Evolutionary conservation across 2,888 invertebrate species (phyloP), one percentile per base, ranked within the genome.

Genomic region (Atrina japonica): DNA sequence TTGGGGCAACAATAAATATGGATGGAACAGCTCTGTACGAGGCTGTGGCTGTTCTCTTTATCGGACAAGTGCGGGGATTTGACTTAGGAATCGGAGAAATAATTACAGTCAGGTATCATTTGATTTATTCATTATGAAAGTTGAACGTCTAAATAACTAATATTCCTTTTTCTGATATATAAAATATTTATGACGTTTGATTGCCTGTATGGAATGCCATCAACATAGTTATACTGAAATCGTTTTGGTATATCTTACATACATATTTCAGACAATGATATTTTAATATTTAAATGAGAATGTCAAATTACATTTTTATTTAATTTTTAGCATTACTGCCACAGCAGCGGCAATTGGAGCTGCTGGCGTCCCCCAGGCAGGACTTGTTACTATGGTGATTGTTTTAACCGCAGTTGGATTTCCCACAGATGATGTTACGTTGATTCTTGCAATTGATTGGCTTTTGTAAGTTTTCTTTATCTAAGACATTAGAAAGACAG

Each of bases 1-100:
- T 99, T 76, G 98, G 98, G 14, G 97, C 98, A 16, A 97, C 98
- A 35, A 97, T 98, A 90, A 98, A 98, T 92, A 97, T 98, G 98
- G 97, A 98, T 89, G 96, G 96, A n/a, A 97, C 98, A 0, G 98
- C 98, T 0, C 92, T 99, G 40, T 99, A 99, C 89, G 98, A 99
- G 90, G 98, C 98, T 0, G 97, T 99, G 5, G 99, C 98, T 0
- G 98, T 98, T 49, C 95, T 99, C 81, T 99, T 98, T 89, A 98
- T 99, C 77, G 97, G 98, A 16, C 99, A 99, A 91, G 93, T 97
- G 77, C 93, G 96, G 85, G 94, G 94, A 77, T 79, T 82, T 43
- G 93, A 94, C 7, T 73, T 86, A 74, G 76, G 76, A 47, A 70
- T 84, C 27, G 86, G 83, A 7, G 76, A 80, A 47, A 75, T 84